A percentile compares a stretch with the other conserved stretches of the same genome.
These are phyloP conservation scores for Bubo bubo DNA, from an alignment of 2,113 vertebrate species.

Conservation along the genomic window DNA sequence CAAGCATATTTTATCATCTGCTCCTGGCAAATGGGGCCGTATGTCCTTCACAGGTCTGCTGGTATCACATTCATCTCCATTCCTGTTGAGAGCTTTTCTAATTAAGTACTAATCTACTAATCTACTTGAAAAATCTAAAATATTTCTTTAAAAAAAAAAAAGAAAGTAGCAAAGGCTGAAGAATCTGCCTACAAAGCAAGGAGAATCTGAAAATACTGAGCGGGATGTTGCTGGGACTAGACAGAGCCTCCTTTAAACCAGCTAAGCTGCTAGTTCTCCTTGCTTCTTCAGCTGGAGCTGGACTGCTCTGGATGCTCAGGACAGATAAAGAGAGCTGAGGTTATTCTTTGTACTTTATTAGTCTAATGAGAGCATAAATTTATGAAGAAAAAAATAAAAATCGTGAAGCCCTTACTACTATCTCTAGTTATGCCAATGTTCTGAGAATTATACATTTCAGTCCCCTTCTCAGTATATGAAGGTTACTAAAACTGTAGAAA, in stretches of 20 bases:
- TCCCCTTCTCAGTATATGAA: not conserved
- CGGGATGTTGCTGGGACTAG: rapidly evolving
- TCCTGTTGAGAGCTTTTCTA: not conserved
- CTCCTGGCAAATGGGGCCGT: not conserved
- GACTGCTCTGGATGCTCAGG: not conserved
- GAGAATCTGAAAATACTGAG: not conserved
- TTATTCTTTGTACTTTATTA: not conserved
- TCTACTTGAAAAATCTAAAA: not conserved
- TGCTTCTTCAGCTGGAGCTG: not conserved
- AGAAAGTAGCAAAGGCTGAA: not conserved
- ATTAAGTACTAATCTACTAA: not conserved
- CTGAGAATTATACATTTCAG: not conserved
- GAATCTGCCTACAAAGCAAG: not conserved
- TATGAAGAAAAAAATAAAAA: not conserved
- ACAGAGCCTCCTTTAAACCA: not conserved
- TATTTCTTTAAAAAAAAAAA: too few relatives aligned
- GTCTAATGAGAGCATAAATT: not conserved
- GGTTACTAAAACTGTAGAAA: not conserved
- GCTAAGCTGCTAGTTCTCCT: not conserved
- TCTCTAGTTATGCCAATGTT: not conserved
- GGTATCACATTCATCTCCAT: not conserved
- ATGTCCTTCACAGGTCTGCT: not conserved
- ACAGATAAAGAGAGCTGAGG: not conserved
- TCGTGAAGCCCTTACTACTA: not conserved
- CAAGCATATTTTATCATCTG: not conserved